Conservation (phyloP, 2,888 invertebrate genomes). For the Zootermopsis nevadensis region DNA sequence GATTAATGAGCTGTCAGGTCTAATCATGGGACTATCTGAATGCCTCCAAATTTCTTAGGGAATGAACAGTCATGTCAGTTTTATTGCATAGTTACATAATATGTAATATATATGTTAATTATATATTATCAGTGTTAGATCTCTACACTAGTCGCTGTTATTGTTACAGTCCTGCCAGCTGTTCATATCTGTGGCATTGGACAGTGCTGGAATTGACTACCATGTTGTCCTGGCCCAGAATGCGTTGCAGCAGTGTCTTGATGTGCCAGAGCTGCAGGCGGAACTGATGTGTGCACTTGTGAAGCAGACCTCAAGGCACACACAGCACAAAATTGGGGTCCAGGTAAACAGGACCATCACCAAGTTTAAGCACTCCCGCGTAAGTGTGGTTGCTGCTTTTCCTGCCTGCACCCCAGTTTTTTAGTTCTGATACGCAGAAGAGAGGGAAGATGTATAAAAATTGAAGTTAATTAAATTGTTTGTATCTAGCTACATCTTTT, state of each 20-base stretch:
- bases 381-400: slow-evolving; percentile 58
- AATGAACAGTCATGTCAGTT: too few relatives aligned
- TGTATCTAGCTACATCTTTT: too few relatives aligned
- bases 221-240: slow-evolving; percentile 98
- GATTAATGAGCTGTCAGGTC: too few relatives aligned
- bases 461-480: too few relatives aligned
- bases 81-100: too few relatives aligned
- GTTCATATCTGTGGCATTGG: slow-evolving; percentile 95
- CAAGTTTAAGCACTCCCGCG: slow-evolving; percentile 65
- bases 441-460: slow-evolving; percentile 14
- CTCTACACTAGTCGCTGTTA: neutral
- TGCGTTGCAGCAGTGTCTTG: slow-evolving; percentile 91
- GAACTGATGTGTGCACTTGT: slow-evolving; percentile 93
- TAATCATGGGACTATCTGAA: too few relatives aligned
- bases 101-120: too few relatives aligned
- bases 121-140: too few relatives aligned
- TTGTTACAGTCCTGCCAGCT: slow-evolving; percentile 86
- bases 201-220: slow-evolving; percentile 94
- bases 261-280: slow-evolving; percentile 89
- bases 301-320: slow-evolving; percentile 91
- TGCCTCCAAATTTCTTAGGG: too few relatives aligned
- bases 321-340: slow-evolving; percentile 82
- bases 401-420: slow-evolving; percentile 41
- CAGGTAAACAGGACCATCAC: slow-evolving; percentile 78
- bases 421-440: neutral